These are phyloP conservation scores for Gisinianus flammeolus DNA, from an alignment of 2,888 invertebrate genomes.

Conservation along the genomic window DNA sequence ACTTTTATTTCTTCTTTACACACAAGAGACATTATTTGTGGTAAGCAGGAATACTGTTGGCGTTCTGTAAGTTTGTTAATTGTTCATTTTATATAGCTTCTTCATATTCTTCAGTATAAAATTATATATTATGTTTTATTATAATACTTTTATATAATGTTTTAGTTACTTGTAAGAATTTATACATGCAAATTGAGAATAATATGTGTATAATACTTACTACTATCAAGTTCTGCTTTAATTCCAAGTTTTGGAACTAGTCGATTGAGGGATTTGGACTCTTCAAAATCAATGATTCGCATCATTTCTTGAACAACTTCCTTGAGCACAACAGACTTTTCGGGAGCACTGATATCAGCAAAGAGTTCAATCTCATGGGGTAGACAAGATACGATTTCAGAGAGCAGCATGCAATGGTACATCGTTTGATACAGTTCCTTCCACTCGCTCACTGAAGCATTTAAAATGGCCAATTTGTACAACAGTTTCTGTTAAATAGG, in stretches of 20 bases:
- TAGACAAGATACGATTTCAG: conserved; percentile 69
- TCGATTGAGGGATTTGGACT: conserved; percentile 68
- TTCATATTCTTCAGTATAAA: no score
- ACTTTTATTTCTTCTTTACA: conserved; percentile 48
- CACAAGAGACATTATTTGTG: conserved; percentile 51
- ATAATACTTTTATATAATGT: no score
- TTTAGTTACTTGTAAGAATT: no score
- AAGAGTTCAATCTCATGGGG: conserved; percentile 66
- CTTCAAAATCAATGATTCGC: conserved; percentile 74
- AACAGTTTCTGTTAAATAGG: conserved; percentile 66
- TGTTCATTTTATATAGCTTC: no score
- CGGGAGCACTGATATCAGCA: conserved; percentile 61
- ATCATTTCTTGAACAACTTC: conserved; percentile 74
- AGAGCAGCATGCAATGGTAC: conserved; percentile 72
- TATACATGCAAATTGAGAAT: no score
- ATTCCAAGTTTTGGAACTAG: conserved; percentile 78
- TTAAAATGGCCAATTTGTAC: conserved; percentile 69
- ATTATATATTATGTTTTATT: no score
- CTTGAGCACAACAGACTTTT: conserved; percentile 62
- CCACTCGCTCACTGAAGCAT: conserved; percentile 73
- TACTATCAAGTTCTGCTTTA: conserved; percentile 76
- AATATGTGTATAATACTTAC: conserved; percentile 64
- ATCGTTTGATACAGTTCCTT: conserved; percentile 74
- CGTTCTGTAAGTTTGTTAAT: conserved; percentile 44
- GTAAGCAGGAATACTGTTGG: conserved; percentile 46